phyloP scores from a whole-genome alignment of 2,888 invertebrate genomes.

The Eristalis intricaria region DNA sequence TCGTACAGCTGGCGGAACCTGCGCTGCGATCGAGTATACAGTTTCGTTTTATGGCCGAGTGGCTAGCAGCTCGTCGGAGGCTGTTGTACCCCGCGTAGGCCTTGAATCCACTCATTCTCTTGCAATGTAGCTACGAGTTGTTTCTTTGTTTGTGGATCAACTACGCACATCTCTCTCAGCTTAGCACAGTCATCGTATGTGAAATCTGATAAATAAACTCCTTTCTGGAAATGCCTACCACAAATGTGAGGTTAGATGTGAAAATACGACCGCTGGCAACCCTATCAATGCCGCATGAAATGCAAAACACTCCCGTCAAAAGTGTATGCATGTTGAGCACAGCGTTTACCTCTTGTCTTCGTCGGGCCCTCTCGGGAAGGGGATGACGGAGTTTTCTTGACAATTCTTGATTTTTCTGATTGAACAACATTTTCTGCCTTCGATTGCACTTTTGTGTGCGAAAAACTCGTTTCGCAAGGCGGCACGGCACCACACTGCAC shows the following conservation, averaged over 20 bases:
- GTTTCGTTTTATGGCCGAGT: background rate
- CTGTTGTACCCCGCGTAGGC: background rate
- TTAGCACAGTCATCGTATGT: too few species aligned
- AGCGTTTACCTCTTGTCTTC: background rate
- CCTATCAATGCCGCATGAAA: background rate
- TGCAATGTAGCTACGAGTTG: too few species aligned
- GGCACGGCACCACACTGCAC: background rate
- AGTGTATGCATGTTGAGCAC: background rate
- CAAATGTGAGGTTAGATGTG: background rate
- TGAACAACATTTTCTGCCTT: constrained; percentile 69
- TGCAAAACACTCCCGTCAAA: background rate
- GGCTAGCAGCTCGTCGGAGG: background rate
- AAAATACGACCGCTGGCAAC: background rate
- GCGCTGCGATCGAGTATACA: background rate
- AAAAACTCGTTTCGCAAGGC: constrained; percentile 57
- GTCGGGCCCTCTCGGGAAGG: background rate
- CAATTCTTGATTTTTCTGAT: constrained; percentile 64
- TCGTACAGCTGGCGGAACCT: too few species aligned
- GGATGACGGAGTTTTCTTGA: constrained; percentile 48
- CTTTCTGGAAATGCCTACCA: too few species aligned
- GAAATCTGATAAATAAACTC: background rate
- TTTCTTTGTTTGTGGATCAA: too few species aligned
- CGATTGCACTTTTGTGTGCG: constrained; percentile 62
- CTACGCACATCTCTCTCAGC: too few species aligned
- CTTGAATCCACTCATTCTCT: too few species aligned